Conservation (phyloP, 1,140 invertebrate genomes). For the Bradysia coprophila region DNA sequence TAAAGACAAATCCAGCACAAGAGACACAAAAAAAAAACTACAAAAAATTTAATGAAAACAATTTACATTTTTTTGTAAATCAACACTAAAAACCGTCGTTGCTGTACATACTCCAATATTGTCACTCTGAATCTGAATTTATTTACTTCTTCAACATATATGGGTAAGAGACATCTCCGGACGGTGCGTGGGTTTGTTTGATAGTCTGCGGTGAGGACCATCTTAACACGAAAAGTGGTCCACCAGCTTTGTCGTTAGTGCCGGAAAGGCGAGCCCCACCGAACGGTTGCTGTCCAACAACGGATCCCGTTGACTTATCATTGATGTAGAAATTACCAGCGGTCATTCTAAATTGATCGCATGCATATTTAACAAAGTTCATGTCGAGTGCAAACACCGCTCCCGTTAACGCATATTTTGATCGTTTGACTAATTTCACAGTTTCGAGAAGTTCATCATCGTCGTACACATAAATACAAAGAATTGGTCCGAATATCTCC, state of each 20-base stretch:
- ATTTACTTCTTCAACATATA: conserved; percentile 87
- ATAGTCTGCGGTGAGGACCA: conserved; percentile 89
- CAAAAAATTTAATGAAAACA: too few species aligned
- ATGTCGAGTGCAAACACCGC: conserved; percentile 75
- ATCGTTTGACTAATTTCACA: conserved; percentile 53
- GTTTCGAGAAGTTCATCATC: conserved; percentile 56
- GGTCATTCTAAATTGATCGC: conserved; percentile 64
- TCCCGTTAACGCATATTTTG: conserved; percentile 88
- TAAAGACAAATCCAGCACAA: too few species aligned
- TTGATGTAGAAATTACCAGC: conserved; percentile 98
- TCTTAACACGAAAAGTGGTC: conserved; percentile 82
- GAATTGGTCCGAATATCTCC: conserved; percentile 96
- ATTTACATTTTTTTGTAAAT: too few species aligned
- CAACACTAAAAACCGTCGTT: too few species aligned
- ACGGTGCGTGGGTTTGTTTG: conserved; percentile 85
- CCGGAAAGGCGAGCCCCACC: conserved; percentile 86
- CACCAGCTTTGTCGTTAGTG: conserved; percentile 98
- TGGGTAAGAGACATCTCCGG: conserved; percentile 71
- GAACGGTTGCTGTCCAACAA: conserved; percentile 98
- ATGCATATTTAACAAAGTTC: conserved; percentile 48
- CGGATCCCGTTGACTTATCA: conserved; percentile 95
- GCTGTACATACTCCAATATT: too few species aligned
- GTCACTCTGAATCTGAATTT: too few species aligned
- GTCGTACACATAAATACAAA: conserved; percentile 84
- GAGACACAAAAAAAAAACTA: too few species aligned